These are phyloP conservation scores for Trematocara variabile DNA, from an alignment of 2,113 vertebrate genomes.

Conservation along the genomic window DNA sequence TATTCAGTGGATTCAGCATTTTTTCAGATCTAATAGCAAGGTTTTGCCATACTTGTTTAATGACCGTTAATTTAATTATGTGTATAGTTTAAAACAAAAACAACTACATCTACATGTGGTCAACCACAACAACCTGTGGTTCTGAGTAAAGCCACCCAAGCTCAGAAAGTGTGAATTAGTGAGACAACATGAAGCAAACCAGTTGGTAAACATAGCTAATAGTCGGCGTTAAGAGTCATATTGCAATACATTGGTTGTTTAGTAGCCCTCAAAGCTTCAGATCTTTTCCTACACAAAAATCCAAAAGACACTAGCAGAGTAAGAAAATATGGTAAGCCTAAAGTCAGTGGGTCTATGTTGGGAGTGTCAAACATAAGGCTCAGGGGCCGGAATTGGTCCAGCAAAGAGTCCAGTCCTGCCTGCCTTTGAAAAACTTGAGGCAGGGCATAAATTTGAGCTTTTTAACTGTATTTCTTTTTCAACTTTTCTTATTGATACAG, in stretches of 20 bases:
- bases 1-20: neutral
- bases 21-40: neutral
- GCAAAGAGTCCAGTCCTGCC: neutral
- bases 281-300: neutral
- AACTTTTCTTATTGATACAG: neutral
- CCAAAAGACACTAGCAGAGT: neutral
- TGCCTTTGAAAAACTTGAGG: neutral
- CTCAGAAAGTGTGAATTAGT: neutral
- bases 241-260: neutral
- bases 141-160: neutral
- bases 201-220: neutral
- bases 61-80: neutral
- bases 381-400: accelerated
- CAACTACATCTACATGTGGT: neutral
- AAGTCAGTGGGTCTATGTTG: neutral
- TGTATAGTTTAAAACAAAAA: neutral
- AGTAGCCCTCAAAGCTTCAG: neutral
- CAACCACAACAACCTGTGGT: neutral
- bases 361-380: neutral
- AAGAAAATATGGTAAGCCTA: neutral
- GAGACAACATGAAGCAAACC: neutral
- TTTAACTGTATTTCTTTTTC: neutral
- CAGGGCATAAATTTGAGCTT: neutral
- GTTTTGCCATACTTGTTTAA: neutral
- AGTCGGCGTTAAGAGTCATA: neutral